These are phyloP conservation scores for Dufourea novaeangliae DNA, from an alignment of 1,140 invertebrate species.

Conservation along the genomic window DNA sequence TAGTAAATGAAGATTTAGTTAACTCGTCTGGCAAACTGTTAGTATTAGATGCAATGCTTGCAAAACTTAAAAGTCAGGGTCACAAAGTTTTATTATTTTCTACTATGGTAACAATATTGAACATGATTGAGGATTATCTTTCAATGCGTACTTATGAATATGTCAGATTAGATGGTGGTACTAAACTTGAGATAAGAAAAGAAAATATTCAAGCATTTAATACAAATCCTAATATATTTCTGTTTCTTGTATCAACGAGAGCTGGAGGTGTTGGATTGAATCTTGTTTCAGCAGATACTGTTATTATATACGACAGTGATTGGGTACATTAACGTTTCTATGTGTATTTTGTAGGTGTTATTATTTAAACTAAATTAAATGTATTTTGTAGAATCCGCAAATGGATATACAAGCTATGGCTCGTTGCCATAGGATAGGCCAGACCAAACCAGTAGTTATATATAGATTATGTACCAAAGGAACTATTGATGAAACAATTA, in stretches of 20 bases:
- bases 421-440: constrained; percentile 90
- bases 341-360: not conserved
- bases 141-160: constrained; percentile 82
- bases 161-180: constrained; percentile 86
- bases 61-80: constrained; percentile 82
- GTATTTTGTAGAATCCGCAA: constrained; percentile 86
- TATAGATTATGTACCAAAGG: constrained; percentile 86
- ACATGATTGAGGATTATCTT: constrained; percentile 88
- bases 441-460: constrained; percentile 87
- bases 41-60: constrained; percentile 86
- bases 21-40: constrained; percentile 86
- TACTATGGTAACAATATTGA: constrained; percentile 86
- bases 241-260: constrained; percentile 85
- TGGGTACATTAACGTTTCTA: constrained; percentile 80
- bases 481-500: constrained; percentile 88
- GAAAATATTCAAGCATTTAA: constrained; percentile 83
- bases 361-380: constrained; percentile 13
- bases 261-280: constrained; percentile 89
- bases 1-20: constrained; percentile 84
- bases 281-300: constrained; percentile 88
- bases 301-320: constrained; percentile 90
- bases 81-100: constrained; percentile 90
- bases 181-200: constrained; percentile 73
- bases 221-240: constrained; percentile 80
- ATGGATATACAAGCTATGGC: constrained; percentile 90